Base-by-base conservation (phyloP, 2,797 vertebrate species). In the Helarctos malayanus region DNA sequence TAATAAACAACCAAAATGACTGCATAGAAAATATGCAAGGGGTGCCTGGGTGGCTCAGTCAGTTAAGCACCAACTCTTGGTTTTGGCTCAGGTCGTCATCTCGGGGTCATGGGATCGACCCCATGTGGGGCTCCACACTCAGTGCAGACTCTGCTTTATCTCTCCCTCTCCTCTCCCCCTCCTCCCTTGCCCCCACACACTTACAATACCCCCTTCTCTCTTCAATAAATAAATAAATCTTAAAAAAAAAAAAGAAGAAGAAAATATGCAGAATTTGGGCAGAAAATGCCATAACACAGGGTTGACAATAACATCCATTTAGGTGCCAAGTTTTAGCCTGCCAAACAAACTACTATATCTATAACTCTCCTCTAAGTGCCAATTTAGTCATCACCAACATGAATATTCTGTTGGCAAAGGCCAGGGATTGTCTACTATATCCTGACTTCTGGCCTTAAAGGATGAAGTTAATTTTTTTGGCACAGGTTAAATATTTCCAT, bases 331-430 rank as follows among this genome's bases (percentile, higher is more conserved):
- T 59, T 61, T 65, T 85, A 89, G 87, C 7, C 49, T 85, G 94
- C 89, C 96, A 97, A 98, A 94, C 54, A 93, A 97, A 90, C 80
- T 82, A 80, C 47, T 32, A 7, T 89, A 92, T 97, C 69, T 96
- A 68, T 93, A 97, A 94, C 69, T 95, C 54, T 76, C 41, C 47
- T 6, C 0, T 47, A 84, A 78, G 63, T 89, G 92, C 93, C 84
- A 92, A 90, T 97, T 78, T 85, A 95, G 56, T 97, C 8, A 68
- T 79, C 49, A 80, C 84, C 61, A 96, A 90, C 35, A 84, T 32
- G 91, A 96, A 47, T 95, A 79, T 79, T 86, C 61, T 87, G 47
- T 80, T 69, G 85, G 47, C 2, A 5, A 68, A 94, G 59, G 68
- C 45, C 29, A 75, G 32, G 21, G 69, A 89, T 35, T 19, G 47